Percentiles rank a stretch among this genome's conserved stretches.
phyloP scores from a whole-genome alignment of 2,797 vertebrate species.

The Microctenopoma lineatum region DNA sequence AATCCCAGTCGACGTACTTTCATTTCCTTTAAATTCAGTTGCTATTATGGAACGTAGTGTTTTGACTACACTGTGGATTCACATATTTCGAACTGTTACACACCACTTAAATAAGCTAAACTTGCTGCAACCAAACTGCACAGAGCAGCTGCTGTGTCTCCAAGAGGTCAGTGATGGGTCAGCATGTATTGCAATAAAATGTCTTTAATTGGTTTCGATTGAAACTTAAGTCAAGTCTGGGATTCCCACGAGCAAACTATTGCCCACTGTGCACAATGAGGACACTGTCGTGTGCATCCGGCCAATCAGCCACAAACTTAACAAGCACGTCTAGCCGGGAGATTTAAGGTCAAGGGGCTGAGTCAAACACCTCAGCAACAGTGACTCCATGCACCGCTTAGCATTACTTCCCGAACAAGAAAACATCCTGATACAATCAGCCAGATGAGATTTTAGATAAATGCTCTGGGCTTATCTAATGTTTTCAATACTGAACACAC shows the following conservation, averaged over 20 bases:
- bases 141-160: constrained; percentile 57
- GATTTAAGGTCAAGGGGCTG: constrained; percentile 67
- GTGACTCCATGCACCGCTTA: constrained; percentile 23
- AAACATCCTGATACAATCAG: constrained; percentile 53
- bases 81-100: constrained; percentile 46
- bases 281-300: constrained; percentile 74
- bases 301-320: constrained; percentile 62
- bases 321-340: constrained; percentile 53
- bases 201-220: constrained; percentile 70
- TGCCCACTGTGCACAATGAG: constrained; percentile 75
- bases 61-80: constrained; percentile 20
- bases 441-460: constrained; percentile 48
- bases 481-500: constrained; percentile 57
- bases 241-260: constrained; percentile 72
- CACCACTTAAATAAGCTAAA: constrained; percentile 31
- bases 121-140: not conserved
- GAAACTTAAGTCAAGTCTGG: constrained; percentile 55
- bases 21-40: constrained; percentile 53
- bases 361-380: constrained; percentile 41
- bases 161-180: constrained; percentile 67
- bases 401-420: constrained; percentile 37
- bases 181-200: constrained; percentile 74
- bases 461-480: constrained; percentile 54
- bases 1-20: constrained; percentile 37
- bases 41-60: constrained; percentile 21